These are phyloP conservation scores for Agrilus planipennis DNA, from an alignment of 1,140 invertebrate genomes.

Conservation along the genomic window DNA sequence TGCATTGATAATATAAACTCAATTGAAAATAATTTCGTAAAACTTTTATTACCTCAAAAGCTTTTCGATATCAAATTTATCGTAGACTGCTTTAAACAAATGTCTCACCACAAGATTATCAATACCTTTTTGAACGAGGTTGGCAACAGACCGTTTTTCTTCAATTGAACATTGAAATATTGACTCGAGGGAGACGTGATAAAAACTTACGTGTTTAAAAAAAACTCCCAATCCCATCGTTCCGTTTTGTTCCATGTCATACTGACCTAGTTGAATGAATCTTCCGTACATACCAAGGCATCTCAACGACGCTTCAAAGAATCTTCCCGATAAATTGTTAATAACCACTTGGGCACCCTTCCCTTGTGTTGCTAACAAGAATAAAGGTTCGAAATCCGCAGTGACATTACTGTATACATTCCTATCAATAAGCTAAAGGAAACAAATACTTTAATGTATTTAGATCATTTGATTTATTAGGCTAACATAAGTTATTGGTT, in stretches of 20 bases:
- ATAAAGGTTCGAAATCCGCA: slow-evolving; percentile 41
- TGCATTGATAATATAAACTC: too few species aligned
- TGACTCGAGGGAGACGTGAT: slow-evolving; percentile 21
- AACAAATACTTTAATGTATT: too few species aligned
- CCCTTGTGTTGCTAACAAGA: slow-evolving; percentile 36
- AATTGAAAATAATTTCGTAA: too few species aligned
- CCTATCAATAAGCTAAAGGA: slow-evolving; percentile 13
- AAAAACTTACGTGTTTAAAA: slow-evolving; percentile 32
- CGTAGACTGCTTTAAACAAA: slow-evolving; percentile 21
- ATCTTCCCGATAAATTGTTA: slow-evolving; percentile 50
- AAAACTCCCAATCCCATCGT: slow-evolving; percentile 50
- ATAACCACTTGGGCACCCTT: slow-evolving; percentile 48
- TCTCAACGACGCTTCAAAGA: slow-evolving; percentile 49
- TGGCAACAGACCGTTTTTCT: slow-evolving; percentile 22
- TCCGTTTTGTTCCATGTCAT: slow-evolving; percentile 54
- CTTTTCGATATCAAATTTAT: slow-evolving; percentile 19
- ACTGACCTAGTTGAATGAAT: slow-evolving; percentile 63
- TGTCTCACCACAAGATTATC: slow-evolving; percentile 18
- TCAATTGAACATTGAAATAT: slow-evolving; percentile 18
- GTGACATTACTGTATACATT: slow-evolving; percentile 43
- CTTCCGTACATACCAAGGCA: slow-evolving; percentile 51
- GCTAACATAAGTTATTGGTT: too few species aligned
- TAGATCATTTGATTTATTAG: too few species aligned
- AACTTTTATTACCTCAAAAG: neutral
- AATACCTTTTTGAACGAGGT: slow-evolving; percentile 21